Evolutionary conservation across 2,888 invertebrate species (phyloP).

Genomic region (Caenorhabditis macrosperma): DNA sequence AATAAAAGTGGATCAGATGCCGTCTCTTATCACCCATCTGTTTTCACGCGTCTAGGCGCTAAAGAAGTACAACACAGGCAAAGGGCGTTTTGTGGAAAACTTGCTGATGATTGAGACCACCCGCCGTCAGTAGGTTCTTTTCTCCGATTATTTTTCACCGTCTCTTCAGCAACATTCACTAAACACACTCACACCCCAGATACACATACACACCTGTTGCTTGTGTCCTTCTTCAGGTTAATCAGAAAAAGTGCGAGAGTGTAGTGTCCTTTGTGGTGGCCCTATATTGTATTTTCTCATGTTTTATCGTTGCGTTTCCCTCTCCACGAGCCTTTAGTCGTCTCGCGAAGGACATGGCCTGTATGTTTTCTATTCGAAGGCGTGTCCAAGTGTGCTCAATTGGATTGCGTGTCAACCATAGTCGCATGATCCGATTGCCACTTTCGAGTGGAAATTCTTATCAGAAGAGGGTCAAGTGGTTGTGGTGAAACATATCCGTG

Average conservation of each 20-base stretch:
- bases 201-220: constrained; percentile 25
- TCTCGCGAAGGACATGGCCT: neutral
- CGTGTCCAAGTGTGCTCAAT: neutral
- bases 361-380: neutral
- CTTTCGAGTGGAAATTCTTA: no score
- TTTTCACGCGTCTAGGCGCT: neutral
- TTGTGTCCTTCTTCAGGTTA: neutral
- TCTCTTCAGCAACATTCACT: constrained; percentile 35
- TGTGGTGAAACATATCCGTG: no score
- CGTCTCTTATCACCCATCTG: neutral
- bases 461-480: no score
- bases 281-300: neutral
- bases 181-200: constrained; percentile 1
- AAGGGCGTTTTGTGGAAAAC: constrained; percentile 54
- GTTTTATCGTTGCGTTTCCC: constrained; percentile 15
- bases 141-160: constrained; percentile 46
- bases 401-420: no score
- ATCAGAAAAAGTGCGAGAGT: constrained; percentile 24
- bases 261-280: neutral
- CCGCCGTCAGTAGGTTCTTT: constrained; percentile 43
- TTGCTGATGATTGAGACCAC: constrained; percentile 50
- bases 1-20: neutral
- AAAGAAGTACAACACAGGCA: constrained; percentile 34
- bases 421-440: no score
- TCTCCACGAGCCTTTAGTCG: constrained; percentile 6